phyloP scores from a whole-genome alignment of 1,140 invertebrate species.

The Caerostris darwini region DNA sequence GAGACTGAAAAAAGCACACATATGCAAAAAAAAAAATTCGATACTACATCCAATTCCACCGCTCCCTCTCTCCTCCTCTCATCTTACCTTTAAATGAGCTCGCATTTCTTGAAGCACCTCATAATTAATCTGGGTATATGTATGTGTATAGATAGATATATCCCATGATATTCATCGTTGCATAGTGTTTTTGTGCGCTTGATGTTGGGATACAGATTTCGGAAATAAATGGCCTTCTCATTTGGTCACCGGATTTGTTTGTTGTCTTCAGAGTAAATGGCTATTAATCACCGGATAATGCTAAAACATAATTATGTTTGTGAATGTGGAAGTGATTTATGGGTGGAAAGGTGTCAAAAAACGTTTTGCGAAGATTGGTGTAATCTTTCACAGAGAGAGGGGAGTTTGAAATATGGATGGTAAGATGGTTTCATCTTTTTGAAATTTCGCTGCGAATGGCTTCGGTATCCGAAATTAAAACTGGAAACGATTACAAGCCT shows the following conservation, averaged over 20 bases:
- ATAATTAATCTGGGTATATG: no score
- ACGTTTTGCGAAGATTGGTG: background rate
- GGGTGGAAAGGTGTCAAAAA: constrained; percentile 14
- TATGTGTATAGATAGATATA: no score
- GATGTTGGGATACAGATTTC: no score
- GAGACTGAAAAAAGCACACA: background rate
- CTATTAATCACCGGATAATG: constrained; percentile 59
- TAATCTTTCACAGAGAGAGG: background rate
- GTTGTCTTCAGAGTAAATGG: constrained; percentile 29
- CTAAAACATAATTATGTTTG: constrained; percentile 53
- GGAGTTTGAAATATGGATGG: background rate
- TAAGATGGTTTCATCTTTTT: background rate
- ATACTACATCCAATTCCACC: constrained; percentile 33
- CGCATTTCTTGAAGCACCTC: no score
- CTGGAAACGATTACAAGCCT: no score
- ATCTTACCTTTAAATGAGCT: no score
- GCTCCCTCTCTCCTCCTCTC: background rate
- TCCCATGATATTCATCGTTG: no score
- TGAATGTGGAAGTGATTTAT: constrained; percentile 42
- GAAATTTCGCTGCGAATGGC: background rate
- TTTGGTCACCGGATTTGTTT: constrained; percentile 37
- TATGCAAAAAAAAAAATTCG: constrained; percentile 12
- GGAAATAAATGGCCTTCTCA: constrained; percentile 38
- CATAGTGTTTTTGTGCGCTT: no score
- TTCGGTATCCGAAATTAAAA: background rate